Evolutionary conservation across 2,797 vertebrate genomes (phyloP), one percentile per base, ranked within the genome.

Genomic region (Anisognathus igniventris): DNA sequence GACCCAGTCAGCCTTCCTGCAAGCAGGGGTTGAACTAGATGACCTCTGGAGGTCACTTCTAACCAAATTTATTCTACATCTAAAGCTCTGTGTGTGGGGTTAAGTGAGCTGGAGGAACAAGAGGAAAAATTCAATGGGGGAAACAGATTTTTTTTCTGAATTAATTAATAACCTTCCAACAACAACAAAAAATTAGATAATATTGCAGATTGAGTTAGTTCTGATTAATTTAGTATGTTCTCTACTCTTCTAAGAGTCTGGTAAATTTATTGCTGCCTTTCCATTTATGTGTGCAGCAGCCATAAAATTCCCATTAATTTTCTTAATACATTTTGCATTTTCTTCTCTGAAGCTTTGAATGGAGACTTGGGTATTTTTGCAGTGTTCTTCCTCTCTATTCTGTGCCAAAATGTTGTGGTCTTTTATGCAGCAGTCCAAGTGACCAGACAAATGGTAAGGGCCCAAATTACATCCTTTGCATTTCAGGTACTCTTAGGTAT

Each of bases 241-340:
- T 95, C 66, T 79, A 16, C 12, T 95, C 87, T 70, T 95, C 87
- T 67, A 73, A 84, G 61, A 75, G 58, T 64, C 62, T 67, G 51
- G 91, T 97, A 91, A 96, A 94, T 95, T 66, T 86, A 50, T 90
- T 96, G 39, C 44, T 66, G 51, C 20, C 27, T 83, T 92, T 80
- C 39, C 35, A 70, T 90, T 88, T 90, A 39, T 24, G 19, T 33
- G 95, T 96, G 96, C 95, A 96, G 39, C 67, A 95, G 90, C 92
- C 94, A 91, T 97, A 96, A 97, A 91, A 95, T 97, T 97, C 76
- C 83, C 83, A 96, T 97, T 96, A 96, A 90, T 96, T 96, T 97
- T 91, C 93, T 93, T 97, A 97, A 96, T 97, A 86, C 21, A 23
- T 96, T 97, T 95, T 96, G 56, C 45, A 31, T 95, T 96, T 97